Conservation (phyloP, 2,888 invertebrate genomes). For the Acronicta alni region DNA sequence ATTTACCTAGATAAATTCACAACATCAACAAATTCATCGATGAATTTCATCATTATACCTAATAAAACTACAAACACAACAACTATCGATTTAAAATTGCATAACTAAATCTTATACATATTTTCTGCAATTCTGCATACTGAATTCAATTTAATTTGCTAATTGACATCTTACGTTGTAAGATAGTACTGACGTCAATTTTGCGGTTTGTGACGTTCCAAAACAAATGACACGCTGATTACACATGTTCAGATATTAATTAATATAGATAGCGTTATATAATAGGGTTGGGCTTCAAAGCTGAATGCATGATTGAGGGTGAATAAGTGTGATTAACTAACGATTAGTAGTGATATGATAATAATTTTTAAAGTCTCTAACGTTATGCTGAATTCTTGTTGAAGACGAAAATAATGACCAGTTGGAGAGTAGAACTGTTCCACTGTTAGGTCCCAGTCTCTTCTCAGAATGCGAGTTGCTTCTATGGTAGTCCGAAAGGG, state of each 20-base stretch:
- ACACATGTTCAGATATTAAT: conserved; percentile 4
- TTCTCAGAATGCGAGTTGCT: too few species aligned
- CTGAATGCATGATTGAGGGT: conserved; percentile 16
- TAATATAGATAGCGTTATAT: too few species aligned
- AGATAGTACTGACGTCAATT: conserved; percentile 9
- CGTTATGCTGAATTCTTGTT: not conserved
- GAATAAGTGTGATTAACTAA: conserved; percentile 20
- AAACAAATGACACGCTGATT: conserved; percentile 5
- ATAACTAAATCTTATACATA: conserved; percentile 1
- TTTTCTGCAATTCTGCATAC: conserved; percentile 15
- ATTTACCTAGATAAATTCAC: not conserved
- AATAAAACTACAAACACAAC: conserved; percentile 8
- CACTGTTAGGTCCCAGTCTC: too few species aligned
- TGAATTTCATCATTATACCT: conserved; percentile 2
- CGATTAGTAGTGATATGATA: not conserved
- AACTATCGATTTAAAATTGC: conserved; percentile 13
- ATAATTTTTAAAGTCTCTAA: not conserved
- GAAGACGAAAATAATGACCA: too few species aligned
- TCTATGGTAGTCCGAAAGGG: too few species aligned
- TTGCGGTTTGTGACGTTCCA: not conserved
- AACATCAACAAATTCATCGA: conserved; percentile 13
- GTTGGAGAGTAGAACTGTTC: too few species aligned
- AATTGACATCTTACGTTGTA: conserved; percentile 3
- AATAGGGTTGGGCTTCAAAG: conserved; percentile 4
- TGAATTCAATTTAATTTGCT: conserved; percentile 1